phyloP scores from a whole-genome alignment of 2,888 invertebrate species.

The Slavum lentiscoides region DNA sequence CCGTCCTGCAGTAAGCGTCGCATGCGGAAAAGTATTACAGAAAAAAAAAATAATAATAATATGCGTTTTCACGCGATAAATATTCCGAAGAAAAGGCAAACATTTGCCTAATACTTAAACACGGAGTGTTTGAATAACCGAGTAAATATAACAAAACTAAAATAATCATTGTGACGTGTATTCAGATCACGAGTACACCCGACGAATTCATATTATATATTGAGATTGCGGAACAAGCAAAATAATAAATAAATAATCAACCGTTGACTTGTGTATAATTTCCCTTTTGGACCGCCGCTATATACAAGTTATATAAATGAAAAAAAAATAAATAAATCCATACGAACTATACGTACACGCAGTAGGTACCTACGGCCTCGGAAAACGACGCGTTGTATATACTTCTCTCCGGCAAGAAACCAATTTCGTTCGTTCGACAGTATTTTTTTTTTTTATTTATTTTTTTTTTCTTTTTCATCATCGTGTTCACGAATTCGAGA shows the following conservation, averaged over 20 bases:
- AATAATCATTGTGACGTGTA: no score
- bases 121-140: no score
- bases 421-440: conserved; percentile 9
- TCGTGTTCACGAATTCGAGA: neutral
- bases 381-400: neutral
- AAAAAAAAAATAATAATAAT: no score
- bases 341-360: neutral
- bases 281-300: neutral
- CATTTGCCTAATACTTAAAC: no score
- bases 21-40: no score
- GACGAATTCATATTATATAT: neutral
- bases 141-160: no score
- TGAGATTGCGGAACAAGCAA: neutral
- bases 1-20: no score
- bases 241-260: conserved; percentile 10
- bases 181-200: neutral
- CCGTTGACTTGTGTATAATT: neutral
- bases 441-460: neutral
- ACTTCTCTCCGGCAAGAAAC: conserved; percentile 7
- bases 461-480: neutral
- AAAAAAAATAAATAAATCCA: neutral
- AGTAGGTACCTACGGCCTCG: no score
- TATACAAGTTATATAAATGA: neutral
- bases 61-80: no score
- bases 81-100: no score